These are phyloP conservation scores for Empidonax alnorum DNA, from an alignment of 2,113 vertebrate species.

Conservation along the genomic window DNA sequence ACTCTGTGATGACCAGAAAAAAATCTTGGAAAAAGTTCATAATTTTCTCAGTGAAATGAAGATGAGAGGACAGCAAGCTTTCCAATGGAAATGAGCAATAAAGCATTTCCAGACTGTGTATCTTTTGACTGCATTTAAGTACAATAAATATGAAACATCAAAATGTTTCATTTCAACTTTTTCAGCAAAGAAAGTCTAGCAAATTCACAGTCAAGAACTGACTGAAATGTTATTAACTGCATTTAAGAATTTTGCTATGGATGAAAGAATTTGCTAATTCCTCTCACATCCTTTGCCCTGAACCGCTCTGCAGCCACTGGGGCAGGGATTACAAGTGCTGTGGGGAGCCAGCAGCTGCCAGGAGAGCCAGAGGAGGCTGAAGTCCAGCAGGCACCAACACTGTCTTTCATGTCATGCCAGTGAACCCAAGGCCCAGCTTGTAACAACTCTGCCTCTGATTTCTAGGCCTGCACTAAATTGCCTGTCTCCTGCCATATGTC, in stretches of 20 bases:
- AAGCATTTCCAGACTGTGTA: not conserved
- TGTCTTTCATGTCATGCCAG: not conserved
- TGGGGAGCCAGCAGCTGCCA: not conserved
- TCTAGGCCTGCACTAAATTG: not conserved
- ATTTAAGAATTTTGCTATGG: not conserved
- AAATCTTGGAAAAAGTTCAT: not conserved
- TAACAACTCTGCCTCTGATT: conserved; percentile 23
- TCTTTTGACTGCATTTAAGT: not conserved
- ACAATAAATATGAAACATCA: not conserved
- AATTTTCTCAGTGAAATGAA: not conserved
- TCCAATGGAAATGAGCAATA: not conserved
- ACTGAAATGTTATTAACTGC: accelerated
- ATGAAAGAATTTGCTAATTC: conserved; percentile 17
- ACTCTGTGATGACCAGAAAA: not conserved
- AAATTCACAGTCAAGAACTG: not conserved
- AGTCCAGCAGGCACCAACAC: not conserved
- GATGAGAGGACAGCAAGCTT: not conserved
- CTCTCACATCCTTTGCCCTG: not conserved
- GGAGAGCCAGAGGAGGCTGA: not conserved
- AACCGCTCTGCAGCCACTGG: not conserved
- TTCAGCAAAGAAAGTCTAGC: not conserved
- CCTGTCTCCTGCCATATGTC: conserved; percentile 33
- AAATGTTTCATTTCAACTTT: not conserved
- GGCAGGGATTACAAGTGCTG: not conserved
- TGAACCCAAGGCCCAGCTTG: not conserved